These are phyloP conservation scores for Darevskia mixta DNA, from an alignment of 2,797 vertebrate species.

Conservation along the genomic window DNA sequence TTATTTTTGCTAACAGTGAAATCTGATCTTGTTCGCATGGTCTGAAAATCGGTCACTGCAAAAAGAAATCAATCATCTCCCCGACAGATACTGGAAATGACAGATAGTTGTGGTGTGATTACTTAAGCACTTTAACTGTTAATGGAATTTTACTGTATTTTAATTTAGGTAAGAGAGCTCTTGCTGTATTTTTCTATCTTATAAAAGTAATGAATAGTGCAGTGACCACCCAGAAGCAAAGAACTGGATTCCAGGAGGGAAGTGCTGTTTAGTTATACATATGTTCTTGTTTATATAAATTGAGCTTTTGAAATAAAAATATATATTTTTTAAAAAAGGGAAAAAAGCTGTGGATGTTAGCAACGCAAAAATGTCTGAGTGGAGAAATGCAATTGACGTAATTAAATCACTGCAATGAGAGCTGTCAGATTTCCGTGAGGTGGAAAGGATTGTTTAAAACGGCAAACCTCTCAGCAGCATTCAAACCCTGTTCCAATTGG, in stretches of 20 bases:
- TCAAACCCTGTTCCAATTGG: background rate
- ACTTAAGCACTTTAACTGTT: slow-evolving; percentile 52
- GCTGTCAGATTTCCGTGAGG: slow-evolving; percentile 23
- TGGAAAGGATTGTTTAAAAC: background rate
- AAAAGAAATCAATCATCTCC: slow-evolving; percentile 31
- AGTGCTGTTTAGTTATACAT: slow-evolving; percentile 66
- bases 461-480: background rate
- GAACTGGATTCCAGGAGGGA: slow-evolving; percentile 55
- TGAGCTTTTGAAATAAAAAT: slow-evolving; percentile 71
- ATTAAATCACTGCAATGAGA: slow-evolving; percentile 27
- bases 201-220: slow-evolving; percentile 58
- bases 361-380: slow-evolving; percentile 66
- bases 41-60: slow-evolving; percentile 2
- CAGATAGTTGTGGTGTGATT: background rate
- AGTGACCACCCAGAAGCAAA: slow-evolving; percentile 79
- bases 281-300: slow-evolving; percentile 74
- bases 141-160: slow-evolving; percentile 63
- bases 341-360: slow-evolving; percentile 54
- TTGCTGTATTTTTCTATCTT: slow-evolving; percentile 41
- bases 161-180: slow-evolving; percentile 52
- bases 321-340: slow-evolving; percentile 37
- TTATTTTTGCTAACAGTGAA: background rate
- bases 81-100: slow-evolving; percentile 46
- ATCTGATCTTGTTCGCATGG: background rate
- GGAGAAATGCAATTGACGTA: slow-evolving; percentile 41